A percentile compares a stretch with the other conserved stretches of the same genome.
phyloP scores from a whole-genome alignment of 2,113 vertebrate species.

The Hystrix brachyura region DNA sequence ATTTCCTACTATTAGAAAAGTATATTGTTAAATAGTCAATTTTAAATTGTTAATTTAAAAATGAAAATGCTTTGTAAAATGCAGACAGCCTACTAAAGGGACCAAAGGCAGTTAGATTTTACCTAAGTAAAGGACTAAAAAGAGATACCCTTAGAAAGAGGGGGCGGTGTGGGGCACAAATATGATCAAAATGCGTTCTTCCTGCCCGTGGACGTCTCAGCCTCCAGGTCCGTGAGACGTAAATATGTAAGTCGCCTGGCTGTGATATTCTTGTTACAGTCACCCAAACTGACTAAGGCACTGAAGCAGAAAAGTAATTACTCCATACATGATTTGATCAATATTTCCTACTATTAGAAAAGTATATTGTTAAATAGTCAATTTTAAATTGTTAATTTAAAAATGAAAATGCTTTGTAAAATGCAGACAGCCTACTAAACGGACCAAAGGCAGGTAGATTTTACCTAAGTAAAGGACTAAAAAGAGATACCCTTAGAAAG shows the following conservation, averaged over 20 bases:
- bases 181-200: neutral
- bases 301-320: neutral
- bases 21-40: neutral
- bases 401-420: neutral
- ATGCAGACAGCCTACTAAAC: neutral
- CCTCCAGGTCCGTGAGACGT: neutral
- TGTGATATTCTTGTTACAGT: neutral
- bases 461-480: neutral
- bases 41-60: neutral
- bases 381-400: neutral
- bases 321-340: neutral
- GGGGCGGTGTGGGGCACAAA: neutral
- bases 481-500: neutral
- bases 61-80: neutral
- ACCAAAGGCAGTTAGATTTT: neutral
- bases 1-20: neutral
- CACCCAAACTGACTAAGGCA: neutral
- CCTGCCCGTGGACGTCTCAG: neutral
- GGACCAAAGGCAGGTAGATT: neutral
- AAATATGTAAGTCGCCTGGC: neutral
- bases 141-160: neutral
- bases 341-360: conserved; percentile 7
- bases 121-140: neutral
- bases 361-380: neutral
- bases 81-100: neutral